Percentiles rank a stretch among this genome's conserved stretches.
Conservation (phyloP, 2,113 vertebrate species). For the Dolichallabes microphthalmus region DNA sequence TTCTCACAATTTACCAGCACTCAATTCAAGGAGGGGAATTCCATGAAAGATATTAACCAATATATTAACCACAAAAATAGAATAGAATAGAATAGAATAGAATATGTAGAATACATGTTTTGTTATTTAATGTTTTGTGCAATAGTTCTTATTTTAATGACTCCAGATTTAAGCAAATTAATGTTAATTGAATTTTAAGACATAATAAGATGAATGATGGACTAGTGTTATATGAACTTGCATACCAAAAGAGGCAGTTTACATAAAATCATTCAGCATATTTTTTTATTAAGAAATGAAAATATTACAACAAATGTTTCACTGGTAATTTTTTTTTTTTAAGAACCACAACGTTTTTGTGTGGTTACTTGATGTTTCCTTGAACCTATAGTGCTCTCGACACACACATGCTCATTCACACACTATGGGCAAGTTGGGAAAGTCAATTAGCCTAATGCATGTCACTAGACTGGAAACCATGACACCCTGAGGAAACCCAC, state of each 20-base stretch:
- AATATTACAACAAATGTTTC: not conserved
- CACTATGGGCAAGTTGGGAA: too few relatives aligned
- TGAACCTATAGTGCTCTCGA: not conserved
- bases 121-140: not conserved
- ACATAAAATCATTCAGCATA: not conserved
- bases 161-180: not conserved
- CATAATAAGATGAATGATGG: not conserved
- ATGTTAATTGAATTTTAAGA: not conserved
- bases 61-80: not conserved
- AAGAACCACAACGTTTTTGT: not conserved
- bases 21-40: slow-evolving; percentile 32
- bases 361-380: not conserved
- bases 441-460: too few relatives aligned
- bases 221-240: not conserved
- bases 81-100: not conserved
- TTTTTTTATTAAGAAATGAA: not conserved
- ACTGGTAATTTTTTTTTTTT: not conserved
- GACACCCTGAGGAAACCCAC: too few relatives aligned
- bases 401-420: too few relatives aligned
- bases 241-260: not conserved
- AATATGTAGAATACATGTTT: not conserved
- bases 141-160: not conserved
- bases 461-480: too few relatives aligned
- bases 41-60: not conserved
- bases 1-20: not conserved